These are phyloP conservation scores for Pampusana beccarii DNA, from an alignment of 2,113 vertebrate species.

Conservation along the genomic window DNA sequence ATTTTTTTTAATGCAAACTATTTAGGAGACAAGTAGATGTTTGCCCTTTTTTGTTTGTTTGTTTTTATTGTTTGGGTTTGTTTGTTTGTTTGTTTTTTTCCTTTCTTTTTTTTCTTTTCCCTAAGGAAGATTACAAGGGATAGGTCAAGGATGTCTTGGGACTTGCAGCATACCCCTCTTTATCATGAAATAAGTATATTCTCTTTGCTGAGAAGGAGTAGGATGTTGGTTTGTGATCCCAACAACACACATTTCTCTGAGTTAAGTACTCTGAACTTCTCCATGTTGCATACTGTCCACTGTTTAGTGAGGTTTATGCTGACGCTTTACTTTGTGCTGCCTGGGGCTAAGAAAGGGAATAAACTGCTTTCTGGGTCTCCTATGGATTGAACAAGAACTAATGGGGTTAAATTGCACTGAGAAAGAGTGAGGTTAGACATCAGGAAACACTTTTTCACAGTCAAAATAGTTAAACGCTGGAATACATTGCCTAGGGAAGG, in stretches of 20 bases:
- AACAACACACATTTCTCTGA: not conserved
- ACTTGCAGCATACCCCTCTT: not conserved
- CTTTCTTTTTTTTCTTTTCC: not conserved
- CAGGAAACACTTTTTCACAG: conserved; percentile 50
- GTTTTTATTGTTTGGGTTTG: too few species aligned
- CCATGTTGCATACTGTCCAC: not conserved
- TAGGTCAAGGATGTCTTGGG: not conserved
- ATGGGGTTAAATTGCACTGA: conserved; percentile 40
- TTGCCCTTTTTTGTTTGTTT: too few species aligned
- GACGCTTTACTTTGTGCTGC: conserved; percentile 51
- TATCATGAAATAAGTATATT: not conserved
- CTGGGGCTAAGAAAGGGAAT: conserved; percentile 34
- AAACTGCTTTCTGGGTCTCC: conserved; percentile 37
- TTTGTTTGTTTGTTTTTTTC: too few species aligned
- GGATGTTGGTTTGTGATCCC: not conserved
- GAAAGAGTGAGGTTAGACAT: conserved; percentile 33
- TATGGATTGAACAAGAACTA: conserved; percentile 13
- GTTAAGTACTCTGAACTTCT: not conserved
- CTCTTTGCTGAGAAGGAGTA: not conserved
- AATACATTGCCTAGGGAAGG: conserved; percentile 63
- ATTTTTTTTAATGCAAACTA: not conserved
- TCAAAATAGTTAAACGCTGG: conserved; percentile 24
- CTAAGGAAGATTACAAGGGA: not conserved
- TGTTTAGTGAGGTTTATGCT: not conserved
- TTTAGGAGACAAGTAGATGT: not conserved